Percentiles rank a stretch among this genome's conserved stretches.
phyloP scores from a whole-genome alignment of 2,888 invertebrate genomes.

The Latheticus oryzae region DNA sequence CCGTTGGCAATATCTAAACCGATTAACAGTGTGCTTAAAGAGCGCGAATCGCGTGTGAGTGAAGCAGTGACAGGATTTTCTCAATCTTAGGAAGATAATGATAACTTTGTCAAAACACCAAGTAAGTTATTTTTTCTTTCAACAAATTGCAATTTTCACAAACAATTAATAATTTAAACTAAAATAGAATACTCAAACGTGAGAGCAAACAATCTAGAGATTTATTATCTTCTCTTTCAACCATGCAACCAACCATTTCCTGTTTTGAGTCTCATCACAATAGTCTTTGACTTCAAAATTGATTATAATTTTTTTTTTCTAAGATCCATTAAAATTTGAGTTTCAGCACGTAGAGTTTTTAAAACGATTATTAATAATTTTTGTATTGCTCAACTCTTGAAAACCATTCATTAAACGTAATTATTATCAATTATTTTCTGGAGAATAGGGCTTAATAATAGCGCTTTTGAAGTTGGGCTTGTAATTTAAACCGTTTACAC shows the following conservation, averaged over 20 bases:
- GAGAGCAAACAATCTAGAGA: slow-evolving; percentile 6
- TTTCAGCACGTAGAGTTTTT: slow-evolving; percentile 27
- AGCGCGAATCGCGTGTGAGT: slow-evolving; percentile 9
- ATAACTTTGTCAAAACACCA: too few species aligned
- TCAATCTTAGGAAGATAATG: too few species aligned
- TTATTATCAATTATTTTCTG: slow-evolving; percentile 24
- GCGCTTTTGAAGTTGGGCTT: slow-evolving; percentile 6
- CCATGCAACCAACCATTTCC: slow-evolving; percentile 21
- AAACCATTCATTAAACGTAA: slow-evolving; percentile 21
- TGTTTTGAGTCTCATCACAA: slow-evolving; percentile 9
- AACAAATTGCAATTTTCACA: too few species aligned
- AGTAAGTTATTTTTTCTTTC: too few species aligned
- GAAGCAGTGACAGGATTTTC: background rate
- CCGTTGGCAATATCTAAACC: slow-evolving; percentile 23
- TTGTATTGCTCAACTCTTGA: slow-evolving; percentile 5
- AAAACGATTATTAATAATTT: slow-evolving; percentile 29
- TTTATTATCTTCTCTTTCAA: slow-evolving; percentile 21
- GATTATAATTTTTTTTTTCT: slow-evolving; percentile 14
- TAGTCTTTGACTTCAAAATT: slow-evolving; percentile 6
- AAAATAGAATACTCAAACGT: background rate
- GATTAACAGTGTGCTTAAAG: slow-evolving; percentile 8
- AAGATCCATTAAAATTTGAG: slow-evolving; percentile 19
- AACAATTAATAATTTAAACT: too few species aligned
- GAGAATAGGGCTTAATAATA: slow-evolving; percentile 20
- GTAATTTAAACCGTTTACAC: slow-evolving; percentile 4